Conservation (phyloP, 2,113 vertebrate genomes). For the Maccullochella peelii region DNA sequence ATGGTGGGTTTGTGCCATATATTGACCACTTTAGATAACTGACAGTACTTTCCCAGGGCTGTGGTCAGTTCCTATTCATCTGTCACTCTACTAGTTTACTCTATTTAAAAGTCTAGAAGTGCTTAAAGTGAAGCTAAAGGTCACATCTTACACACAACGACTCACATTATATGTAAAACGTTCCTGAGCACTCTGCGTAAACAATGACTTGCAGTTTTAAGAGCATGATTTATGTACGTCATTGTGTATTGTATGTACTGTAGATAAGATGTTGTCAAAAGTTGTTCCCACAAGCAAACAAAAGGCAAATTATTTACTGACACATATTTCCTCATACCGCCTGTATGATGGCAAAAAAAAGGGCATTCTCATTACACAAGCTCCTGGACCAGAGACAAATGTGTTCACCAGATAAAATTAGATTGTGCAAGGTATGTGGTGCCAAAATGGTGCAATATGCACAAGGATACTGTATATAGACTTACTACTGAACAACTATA, state of each 20-base stretch:
- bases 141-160: neutral
- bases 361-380: neutral
- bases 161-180: neutral
- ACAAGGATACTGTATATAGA: neutral
- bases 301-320: neutral
- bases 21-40: neutral
- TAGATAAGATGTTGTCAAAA: neutral
- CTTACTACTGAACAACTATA: neutral
- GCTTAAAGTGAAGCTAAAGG: constrained; percentile 8
- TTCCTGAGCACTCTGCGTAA: neutral
- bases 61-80: constrained; percentile 2
- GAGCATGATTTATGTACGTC: neutral
- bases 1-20: neutral
- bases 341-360: neutral
- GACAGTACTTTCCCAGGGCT: constrained; percentile 38
- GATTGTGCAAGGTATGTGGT: neutral
- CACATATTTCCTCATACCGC: constrained; percentile 31
- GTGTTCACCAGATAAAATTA: neutral
- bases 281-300: neutral
- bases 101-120: neutral
- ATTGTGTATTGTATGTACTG: neutral
- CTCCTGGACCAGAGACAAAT: neutral
- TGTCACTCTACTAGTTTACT: neutral
- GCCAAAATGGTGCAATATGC: neutral
- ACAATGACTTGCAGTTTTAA: neutral